Evolutionary conservation across 2,888 invertebrate species (phyloP).

Genomic region (Troides oblongomaculatus): DNA sequence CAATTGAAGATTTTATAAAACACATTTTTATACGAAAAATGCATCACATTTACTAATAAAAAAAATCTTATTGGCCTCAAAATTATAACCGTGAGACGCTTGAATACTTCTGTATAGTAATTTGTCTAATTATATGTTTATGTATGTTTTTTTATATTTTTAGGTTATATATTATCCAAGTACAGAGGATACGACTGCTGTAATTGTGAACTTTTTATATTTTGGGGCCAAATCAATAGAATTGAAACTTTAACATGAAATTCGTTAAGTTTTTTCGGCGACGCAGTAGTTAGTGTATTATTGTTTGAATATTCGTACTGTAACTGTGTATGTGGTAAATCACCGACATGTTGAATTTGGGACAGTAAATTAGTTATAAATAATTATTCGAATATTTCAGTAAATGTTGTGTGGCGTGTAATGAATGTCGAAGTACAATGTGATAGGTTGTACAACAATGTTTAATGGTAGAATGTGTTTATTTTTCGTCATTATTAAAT

Average conservation of each 20-base stretch:
- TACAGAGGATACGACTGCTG: background rate
- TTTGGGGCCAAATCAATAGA: slow-evolving; percentile 4
- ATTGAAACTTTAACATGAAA: slow-evolving; percentile 5
- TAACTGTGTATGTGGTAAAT: slow-evolving; percentile 13
- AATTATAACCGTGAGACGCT: background rate
- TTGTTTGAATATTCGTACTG: slow-evolving; percentile 4
- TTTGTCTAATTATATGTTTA: background rate
- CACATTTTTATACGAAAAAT: slow-evolving; percentile 13
- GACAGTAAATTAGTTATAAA: slow-evolving; percentile 12
- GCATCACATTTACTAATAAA: slow-evolving; percentile 4
- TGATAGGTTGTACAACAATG: slow-evolving; percentile 13
- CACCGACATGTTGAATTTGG: slow-evolving; percentile 1
- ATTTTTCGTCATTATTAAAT: background rate
- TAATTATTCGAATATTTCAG: slow-evolving; percentile 14
- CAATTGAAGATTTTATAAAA: slow-evolving; percentile 22
- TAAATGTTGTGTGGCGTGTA: slow-evolving; percentile 10
- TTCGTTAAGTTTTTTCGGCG: slow-evolving; percentile 10
- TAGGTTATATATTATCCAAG: background rate
- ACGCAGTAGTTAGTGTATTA: background rate
- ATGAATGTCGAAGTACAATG: slow-evolving; percentile 22
- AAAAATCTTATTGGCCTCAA: slow-evolving; percentile 17
- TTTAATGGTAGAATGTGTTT: background rate
- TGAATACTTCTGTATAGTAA: background rate
- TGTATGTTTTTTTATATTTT: background rate
- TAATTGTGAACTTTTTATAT: background rate